A percentile compares a stretch with the other conserved stretches of the same genome.
phyloP scores from a whole-genome alignment of 2,888 invertebrate genomes.

The Hyles lineata region DNA sequence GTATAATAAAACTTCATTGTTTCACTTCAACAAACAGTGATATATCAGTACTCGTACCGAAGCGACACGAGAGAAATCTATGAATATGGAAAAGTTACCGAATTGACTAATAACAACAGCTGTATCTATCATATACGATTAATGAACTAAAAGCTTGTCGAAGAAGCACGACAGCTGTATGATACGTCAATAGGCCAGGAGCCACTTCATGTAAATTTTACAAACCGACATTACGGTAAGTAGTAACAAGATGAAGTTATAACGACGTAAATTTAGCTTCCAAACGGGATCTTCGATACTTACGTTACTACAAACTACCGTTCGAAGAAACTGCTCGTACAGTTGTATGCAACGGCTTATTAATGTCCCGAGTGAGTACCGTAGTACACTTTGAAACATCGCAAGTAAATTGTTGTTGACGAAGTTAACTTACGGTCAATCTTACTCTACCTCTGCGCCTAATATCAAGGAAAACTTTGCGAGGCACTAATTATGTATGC shows the following conservation, averaged over 20 bases:
- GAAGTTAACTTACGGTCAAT: conserved; percentile 11
- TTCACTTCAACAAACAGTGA: too few relatives aligned
- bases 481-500: neutral
- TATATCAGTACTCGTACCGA: too few relatives aligned
- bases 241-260: conserved; percentile 22
- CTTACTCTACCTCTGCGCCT: neutral
- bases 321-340: conserved; percentile 27
- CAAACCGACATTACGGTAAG: conserved; percentile 13
- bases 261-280: conserved; percentile 35
- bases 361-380: conserved; percentile 23
- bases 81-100: too few relatives aligned
- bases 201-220: neutral
- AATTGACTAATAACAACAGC: too few relatives aligned
- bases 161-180: too few relatives aligned
- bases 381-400: conserved; percentile 20
- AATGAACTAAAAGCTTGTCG: too few relatives aligned
- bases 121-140: too few relatives aligned
- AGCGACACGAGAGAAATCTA: too few relatives aligned
- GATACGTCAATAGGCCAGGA: neutral
- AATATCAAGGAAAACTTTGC: neutral
- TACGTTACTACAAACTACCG: conserved; percentile 21
- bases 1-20: too few relatives aligned
- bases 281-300: conserved; percentile 43
- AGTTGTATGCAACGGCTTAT: conserved; percentile 29
- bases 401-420: conserved; percentile 10